Conservation (phyloP, 1,140 invertebrate genomes). For the Pemphigus obesinymphae region DNA sequence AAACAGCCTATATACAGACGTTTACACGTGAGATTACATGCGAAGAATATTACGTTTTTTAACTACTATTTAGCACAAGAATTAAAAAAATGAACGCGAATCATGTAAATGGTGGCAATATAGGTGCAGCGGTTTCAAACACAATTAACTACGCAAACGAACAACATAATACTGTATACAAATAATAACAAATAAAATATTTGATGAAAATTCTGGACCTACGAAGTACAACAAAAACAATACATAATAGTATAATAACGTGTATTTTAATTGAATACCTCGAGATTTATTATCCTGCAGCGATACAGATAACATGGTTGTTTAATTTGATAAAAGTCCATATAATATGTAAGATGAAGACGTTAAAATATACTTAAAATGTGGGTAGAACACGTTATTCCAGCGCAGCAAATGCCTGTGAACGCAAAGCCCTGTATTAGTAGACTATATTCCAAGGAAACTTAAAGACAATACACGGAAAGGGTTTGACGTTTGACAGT, state of each 20-base stretch:
- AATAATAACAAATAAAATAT: neutral
- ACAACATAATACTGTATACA: neutral
- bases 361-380: neutral
- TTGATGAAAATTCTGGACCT: neutral
- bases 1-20: too few relatives aligned
- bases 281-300: slow-evolving; percentile 32
- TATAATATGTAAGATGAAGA: neutral
- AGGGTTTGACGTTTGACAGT: slow-evolving; percentile 29
- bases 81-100: too few relatives aligned
- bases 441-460: slow-evolving; percentile 6
- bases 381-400: neutral
- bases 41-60: too few relatives aligned
- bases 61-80: too few relatives aligned
- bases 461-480: slow-evolving; percentile 20
- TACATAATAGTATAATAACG: too few relatives aligned
- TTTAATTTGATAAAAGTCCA: slow-evolving; percentile 35
- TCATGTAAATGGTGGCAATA: neutral
- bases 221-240: neutral
- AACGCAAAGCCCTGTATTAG: neutral
- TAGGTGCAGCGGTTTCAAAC: too few relatives aligned
- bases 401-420: neutral
- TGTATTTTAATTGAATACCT: neutral
- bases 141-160: neutral
- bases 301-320: slow-evolving; percentile 42
- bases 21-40: too few relatives aligned